A percentile compares a stretch with the other conserved stretches of the same genome.
Conservation (phyloP, 1,140 invertebrate genomes). For the Drosophila bipectinata region DNA sequence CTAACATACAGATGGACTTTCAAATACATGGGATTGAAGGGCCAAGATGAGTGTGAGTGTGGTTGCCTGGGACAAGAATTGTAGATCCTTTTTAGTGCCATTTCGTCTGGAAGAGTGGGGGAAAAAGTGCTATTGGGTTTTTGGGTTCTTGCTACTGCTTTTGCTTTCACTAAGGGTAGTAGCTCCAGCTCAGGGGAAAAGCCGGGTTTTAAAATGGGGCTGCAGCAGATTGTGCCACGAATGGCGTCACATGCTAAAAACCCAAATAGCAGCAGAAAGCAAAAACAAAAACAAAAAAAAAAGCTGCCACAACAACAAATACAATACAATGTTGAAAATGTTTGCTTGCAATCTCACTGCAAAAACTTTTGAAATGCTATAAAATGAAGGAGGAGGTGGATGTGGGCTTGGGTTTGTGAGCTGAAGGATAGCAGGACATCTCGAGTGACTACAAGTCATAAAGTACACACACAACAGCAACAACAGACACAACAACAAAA, state of each 20-base stretch:
- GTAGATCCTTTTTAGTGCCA: constrained; percentile 42
- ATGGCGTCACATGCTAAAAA: constrained; percentile 51
- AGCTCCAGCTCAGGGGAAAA: neutral
- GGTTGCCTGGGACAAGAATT: constrained; percentile 22
- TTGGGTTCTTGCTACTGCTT: constrained; percentile 30
- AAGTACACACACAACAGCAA: constrained; percentile 67
- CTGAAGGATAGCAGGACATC: constrained; percentile 17
- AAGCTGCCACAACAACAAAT: constrained; percentile 18
- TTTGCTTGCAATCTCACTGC: constrained; percentile 61
- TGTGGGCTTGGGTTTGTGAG: constrained; percentile 1
- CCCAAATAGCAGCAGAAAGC: constrained; percentile 36
- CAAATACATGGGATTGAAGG: constrained; percentile 8
- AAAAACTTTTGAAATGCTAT: constrained; percentile 56
- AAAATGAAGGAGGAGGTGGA: constrained; percentile 5
- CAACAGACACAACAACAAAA: constrained; percentile 3
- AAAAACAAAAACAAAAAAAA: constrained; percentile 7
- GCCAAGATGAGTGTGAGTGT: neutral
- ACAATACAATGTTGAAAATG: constrained; percentile 38
- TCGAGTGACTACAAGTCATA: constrained; percentile 75
- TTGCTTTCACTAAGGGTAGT: constrained; percentile 42
- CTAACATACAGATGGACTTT: constrained; percentile 16
- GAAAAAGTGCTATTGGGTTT: constrained; percentile 70
- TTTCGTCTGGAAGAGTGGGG: constrained; percentile 19
- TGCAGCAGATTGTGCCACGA: constrained; percentile 34
- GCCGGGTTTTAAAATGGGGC: neutral